These are phyloP conservation scores for Lytechinus pictus DNA, from an alignment of 35 echinoderm and acorn worm genomes.

Conservation along the genomic window DNA sequence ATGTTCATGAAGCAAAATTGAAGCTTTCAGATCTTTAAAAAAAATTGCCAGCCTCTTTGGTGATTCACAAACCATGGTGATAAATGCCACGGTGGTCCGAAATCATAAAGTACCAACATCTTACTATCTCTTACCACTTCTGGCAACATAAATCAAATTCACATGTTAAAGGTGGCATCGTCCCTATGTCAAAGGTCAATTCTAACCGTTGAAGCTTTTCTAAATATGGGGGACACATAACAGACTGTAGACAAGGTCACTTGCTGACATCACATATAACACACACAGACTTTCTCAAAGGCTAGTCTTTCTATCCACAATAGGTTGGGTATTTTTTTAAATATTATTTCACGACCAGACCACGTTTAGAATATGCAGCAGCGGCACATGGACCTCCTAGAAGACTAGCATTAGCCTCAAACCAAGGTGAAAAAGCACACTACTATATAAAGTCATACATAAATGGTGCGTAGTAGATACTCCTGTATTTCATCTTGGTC, in stretches of 20 bases:
- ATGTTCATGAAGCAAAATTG: not conserved
- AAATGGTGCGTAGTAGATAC: conserved; percentile 41
- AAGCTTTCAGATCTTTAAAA: not conserved
- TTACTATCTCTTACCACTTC: not conserved
- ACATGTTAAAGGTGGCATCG: not conserved
- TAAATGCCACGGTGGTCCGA: not conserved
- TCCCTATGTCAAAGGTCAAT: not conserved
- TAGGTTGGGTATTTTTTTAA: not conserved
- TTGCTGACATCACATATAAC: conserved; percentile 25
- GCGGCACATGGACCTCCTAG: conserved; percentile 5
- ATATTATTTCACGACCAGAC: not conserved
- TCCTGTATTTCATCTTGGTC: conserved; percentile 40
- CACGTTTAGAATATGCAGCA: not conserved
- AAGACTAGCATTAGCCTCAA: conserved; percentile 3
- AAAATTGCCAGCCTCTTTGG: not conserved
- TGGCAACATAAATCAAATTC: not conserved
- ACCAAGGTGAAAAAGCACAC: conserved; percentile 18
- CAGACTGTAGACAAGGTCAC: conserved; percentile 27
- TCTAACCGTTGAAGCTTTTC: not conserved
- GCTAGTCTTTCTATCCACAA: conserved; percentile 16
- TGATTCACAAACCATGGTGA: not conserved
- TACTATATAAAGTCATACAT: conserved; percentile 19
- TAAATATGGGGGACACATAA: not conserved
- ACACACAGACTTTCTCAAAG: conserved; percentile 22
- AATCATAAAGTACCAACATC: not conserved